Conservation (phyloP, 2,888 invertebrate genomes). For the Bombylius major region DNA sequence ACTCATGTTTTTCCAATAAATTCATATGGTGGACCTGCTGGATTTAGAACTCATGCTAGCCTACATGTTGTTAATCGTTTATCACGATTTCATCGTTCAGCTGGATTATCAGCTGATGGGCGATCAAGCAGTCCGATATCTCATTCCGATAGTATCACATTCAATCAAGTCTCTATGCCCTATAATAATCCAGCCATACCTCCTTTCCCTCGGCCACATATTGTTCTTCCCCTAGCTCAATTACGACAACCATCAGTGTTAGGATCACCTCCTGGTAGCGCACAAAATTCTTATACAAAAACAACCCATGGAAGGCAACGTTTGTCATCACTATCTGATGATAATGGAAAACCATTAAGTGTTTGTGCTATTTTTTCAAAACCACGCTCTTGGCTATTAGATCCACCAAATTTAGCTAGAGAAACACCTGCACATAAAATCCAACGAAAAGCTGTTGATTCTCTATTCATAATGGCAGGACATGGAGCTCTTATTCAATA, state of each 20-base stretch:
- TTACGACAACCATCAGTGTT: conserved; percentile 53
- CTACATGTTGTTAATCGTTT: conserved; percentile 86
- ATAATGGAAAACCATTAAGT: conserved; percentile 53
- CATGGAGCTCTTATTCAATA: conserved; percentile 81
- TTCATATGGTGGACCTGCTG: conserved; percentile 87
- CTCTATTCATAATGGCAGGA: conserved; percentile 82
- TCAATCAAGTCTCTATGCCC: conserved; percentile 41
- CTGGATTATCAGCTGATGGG: conserved; percentile 65
- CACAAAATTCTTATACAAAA: conserved; percentile 16
- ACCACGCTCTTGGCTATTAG: conserved; percentile 55
- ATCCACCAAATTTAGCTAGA: conserved; percentile 37
- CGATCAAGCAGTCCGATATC: conserved; percentile 57
- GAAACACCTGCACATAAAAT: conserved; percentile 33
- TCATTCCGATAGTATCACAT: conserved; percentile 34
- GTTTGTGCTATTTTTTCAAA: conserved; percentile 71
- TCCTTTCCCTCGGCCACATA: conserved; percentile 77
- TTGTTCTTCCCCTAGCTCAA: conserved; percentile 71
- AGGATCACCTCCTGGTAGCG: conserved; percentile 28
- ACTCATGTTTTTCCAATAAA: conserved; percentile 96
- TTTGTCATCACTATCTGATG: conserved; percentile 57
- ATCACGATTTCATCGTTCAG: conserved; percentile 91
- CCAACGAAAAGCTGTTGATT: conserved; percentile 54
- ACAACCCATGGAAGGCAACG: conserved; percentile 47
- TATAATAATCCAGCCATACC: conserved; percentile 82
- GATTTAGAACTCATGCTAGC: conserved; percentile 87